A percentile compares a stretch with the other conserved stretches of the same genome.
phyloP scores from a whole-genome alignment of 2,888 invertebrate genomes.

The Drosophila austrosaltans region DNA sequence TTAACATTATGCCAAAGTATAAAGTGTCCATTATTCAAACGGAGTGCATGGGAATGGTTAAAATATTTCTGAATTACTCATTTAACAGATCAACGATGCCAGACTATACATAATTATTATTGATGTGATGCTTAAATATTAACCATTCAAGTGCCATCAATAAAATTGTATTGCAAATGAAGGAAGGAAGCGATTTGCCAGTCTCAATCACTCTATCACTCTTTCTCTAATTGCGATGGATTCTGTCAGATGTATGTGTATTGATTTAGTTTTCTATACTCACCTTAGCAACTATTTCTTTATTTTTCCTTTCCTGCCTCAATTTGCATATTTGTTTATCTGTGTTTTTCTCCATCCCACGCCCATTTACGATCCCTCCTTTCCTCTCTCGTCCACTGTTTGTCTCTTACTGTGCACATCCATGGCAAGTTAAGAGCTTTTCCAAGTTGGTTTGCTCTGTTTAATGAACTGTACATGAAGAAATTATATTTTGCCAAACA shows the following conservation, averaged over 20 bases:
- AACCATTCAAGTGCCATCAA: neutral
- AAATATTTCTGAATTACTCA: neutral
- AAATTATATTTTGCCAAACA: constrained; percentile 73
- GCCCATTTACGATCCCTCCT: neutral
- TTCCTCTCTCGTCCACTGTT: neutral
- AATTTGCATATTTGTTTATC: constrained; percentile 52
- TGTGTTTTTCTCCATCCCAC: constrained; percentile 5
- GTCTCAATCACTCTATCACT: neutral
- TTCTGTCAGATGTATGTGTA: neutral
- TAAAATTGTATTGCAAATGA: neutral
- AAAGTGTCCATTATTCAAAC: no score
- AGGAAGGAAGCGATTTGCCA: neutral
- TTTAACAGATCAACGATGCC: neutral
- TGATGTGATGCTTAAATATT: neutral
- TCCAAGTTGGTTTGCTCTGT: constrained; percentile 58
- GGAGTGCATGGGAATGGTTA: no score
- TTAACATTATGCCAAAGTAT: no score
- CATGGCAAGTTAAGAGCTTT: constrained; percentile 44
- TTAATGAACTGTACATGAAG: constrained; percentile 73
- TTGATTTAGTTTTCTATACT: constrained; percentile 2
- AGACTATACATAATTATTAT: neutral
- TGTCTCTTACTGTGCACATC: constrained; percentile 10
- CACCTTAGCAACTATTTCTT: constrained; percentile 13
- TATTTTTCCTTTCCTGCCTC: constrained; percentile 29
- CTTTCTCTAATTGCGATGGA: neutral